phyloP scores from a whole-genome alignment of 2,113 vertebrate genomes.

The Nothobranchius kuhntae region DNA sequence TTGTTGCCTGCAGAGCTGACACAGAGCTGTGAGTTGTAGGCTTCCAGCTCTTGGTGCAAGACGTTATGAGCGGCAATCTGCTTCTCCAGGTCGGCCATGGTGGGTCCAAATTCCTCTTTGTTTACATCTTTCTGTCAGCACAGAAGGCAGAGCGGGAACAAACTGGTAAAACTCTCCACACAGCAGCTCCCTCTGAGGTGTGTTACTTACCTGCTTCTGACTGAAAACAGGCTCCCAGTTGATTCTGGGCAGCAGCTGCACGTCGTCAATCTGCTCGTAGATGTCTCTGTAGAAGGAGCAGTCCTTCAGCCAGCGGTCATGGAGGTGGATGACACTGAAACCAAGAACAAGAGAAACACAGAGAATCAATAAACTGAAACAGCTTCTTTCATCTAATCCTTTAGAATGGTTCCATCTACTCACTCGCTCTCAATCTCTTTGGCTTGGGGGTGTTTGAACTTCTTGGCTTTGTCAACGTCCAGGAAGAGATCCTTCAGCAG shows the following conservation, averaged over 20 bases:
- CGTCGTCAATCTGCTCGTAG: constrained; percentile 85
- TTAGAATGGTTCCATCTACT: constrained; percentile 56
- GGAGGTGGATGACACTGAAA: constrained; percentile 88
- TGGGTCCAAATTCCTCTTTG: constrained; percentile 82
- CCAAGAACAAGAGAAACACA: not conserved
- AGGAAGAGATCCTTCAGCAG: constrained; percentile 91
- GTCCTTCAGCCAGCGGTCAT: constrained; percentile 88
- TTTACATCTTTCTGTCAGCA: constrained; percentile 82
- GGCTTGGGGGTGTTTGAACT: constrained; percentile 86
- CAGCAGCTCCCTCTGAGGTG: no score
- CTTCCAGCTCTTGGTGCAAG: constrained; percentile 90
- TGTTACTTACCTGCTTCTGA: constrained; percentile 85
- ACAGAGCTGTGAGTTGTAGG: constrained; percentile 87
- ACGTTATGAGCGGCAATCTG: constrained; percentile 95
- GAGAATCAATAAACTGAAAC: not conserved
- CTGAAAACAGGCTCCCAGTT: constrained; percentile 89
- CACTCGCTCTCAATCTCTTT: constrained; percentile 92
- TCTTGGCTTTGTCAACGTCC: constrained; percentile 87
- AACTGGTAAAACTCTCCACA: not conserved
- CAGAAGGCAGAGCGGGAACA: not conserved
- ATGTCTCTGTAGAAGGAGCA: constrained; percentile 86
- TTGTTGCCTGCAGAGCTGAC: constrained; percentile 69
- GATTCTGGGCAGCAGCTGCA: constrained; percentile 83
- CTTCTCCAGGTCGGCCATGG: constrained; percentile 87
- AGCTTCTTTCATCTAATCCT: no score